Conservation (phyloP, 2,797 vertebrate genomes). For the Schizothorax lantsangensis region DNA sequence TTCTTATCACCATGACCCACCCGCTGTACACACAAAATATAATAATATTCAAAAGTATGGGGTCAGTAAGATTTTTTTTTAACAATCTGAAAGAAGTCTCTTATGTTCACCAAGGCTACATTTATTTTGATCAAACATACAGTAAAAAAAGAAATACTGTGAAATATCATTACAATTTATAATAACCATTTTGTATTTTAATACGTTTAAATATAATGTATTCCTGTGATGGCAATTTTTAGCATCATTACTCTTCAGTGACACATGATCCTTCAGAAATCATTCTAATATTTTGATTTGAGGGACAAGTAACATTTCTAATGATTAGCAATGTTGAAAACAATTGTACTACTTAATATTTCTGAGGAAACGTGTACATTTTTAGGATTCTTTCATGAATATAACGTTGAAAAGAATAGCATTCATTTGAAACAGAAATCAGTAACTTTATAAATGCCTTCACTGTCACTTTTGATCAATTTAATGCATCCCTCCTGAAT, state of each 20-base stretch:
- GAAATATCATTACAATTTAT: neutral
- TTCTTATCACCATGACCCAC: conserved; percentile 97
- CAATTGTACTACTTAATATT: neutral
- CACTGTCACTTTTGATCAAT: neutral
- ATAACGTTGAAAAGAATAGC: neutral
- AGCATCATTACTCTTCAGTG: neutral
- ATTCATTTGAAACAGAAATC: neutral
- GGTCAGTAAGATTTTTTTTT: neutral
- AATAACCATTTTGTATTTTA: neutral
- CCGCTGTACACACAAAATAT: conserved; percentile 79
- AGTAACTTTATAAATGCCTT: neutral
- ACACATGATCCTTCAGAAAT: neutral
- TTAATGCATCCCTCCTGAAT: neutral
- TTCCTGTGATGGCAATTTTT: neutral
- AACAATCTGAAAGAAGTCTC: neutral
- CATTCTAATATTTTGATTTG: neutral
- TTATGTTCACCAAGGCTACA: neutral
- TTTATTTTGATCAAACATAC: neutral
- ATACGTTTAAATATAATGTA: neutral
- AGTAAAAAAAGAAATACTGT: neutral
- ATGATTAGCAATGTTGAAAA: neutral
- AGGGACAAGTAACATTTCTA: neutral
- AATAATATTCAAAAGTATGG: neutral
- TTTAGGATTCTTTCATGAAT: neutral
- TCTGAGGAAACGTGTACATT: neutral